These are phyloP conservation scores for Paedocypris sp. DNA, from an alignment of 2,113 vertebrate species.

Conservation along the genomic window DNA sequence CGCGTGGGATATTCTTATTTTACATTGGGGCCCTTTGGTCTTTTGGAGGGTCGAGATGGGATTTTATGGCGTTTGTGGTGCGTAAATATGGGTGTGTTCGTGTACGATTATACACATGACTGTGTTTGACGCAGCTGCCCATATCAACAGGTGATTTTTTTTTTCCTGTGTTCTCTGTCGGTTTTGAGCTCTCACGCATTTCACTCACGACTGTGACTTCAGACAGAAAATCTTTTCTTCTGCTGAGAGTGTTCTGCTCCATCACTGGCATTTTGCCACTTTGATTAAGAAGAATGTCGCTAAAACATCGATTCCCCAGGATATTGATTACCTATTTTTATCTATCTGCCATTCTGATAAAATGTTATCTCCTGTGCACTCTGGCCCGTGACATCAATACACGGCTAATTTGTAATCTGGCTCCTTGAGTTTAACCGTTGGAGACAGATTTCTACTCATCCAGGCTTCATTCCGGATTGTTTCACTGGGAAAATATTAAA, in stretches of 20 bases:
- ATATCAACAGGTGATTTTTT: conserved; percentile 5
- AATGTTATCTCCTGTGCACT: conserved; percentile 26
- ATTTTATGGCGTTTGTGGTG: no score
- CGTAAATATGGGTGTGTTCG: no score
- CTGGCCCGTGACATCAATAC: conserved; percentile 17
- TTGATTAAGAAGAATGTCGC: conserved; percentile 42
- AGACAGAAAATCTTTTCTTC: conserved; percentile 1
- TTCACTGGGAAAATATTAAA: no score
- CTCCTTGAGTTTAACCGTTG: conserved; percentile 8
- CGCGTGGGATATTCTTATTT: no score
- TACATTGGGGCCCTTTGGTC: no score
- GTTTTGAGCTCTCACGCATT: background rate
- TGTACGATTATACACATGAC: no score
- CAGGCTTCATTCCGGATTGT: no score
- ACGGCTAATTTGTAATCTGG: conserved; percentile 32
- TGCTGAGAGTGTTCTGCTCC: background rate
- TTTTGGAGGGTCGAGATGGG: no score
- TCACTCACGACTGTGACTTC: background rate
- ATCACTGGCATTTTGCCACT: conserved; percentile 10
- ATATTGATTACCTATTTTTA: conserved; percentile 28
- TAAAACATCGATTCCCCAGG: conserved; percentile 28
- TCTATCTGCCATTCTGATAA: conserved; percentile 16
- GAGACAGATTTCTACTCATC: background rate
- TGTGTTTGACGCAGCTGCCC: conserved; percentile 2
- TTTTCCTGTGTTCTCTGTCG: background rate